Evolutionary conservation across 2,113 vertebrate species (phyloP).

Genomic region (Daubentonia madagascariensis): DNA sequence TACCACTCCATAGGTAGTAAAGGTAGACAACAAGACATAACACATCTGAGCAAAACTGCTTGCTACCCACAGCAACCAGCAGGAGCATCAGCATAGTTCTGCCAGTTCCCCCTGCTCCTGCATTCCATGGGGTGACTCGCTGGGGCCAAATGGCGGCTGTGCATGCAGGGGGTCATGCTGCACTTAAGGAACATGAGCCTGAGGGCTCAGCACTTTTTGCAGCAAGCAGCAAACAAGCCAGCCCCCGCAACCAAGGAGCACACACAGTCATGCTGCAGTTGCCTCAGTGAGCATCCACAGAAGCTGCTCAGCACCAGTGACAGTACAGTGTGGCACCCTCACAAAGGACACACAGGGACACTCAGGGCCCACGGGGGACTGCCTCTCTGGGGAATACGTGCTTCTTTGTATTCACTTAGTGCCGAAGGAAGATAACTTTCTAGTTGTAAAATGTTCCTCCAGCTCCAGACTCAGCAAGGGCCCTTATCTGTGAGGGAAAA

Average conservation of each 20-base stretch:
- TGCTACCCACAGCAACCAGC: not conserved
- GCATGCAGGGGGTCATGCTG: not conserved
- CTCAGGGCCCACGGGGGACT: rapidly evolving
- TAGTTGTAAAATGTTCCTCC: not conserved
- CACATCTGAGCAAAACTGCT: not conserved
- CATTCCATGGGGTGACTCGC: rapidly evolving
- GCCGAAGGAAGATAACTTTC: not conserved
- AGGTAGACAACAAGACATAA: not conserved
- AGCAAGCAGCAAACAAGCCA: not conserved
- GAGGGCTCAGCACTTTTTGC: not conserved
- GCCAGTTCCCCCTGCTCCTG: rapidly evolving
- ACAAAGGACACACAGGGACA: rapidly evolving
- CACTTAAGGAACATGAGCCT: not conserved
- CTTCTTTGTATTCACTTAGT: no score
- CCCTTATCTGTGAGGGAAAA: not conserved
- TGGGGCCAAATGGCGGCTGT: not conserved
- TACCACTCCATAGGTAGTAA: not conserved
- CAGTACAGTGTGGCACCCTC: no score
- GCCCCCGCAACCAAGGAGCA: not conserved
- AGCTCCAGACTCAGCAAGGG: not conserved
- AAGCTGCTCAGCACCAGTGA: not conserved
- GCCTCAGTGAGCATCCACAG: not conserved
- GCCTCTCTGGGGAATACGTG: no score
- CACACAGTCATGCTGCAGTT: rapidly evolving
- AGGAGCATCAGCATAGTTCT: rapidly evolving